phyloP scores from a whole-genome alignment of 2,888 invertebrate genomes.

The Agrotis segetum region DNA sequence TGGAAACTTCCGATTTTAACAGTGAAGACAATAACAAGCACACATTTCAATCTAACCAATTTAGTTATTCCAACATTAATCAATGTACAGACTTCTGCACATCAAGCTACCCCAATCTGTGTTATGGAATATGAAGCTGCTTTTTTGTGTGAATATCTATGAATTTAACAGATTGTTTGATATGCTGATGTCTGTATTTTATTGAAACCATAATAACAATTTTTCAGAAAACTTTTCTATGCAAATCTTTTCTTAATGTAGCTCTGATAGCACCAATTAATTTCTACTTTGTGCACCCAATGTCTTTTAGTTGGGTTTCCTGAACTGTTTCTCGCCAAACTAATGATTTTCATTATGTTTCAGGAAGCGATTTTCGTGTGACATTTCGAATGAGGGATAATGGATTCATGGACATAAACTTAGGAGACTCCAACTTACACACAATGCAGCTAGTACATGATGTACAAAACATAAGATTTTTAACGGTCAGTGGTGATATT shows the following conservation, averaged over 20 bases:
- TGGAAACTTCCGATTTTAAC: not conserved
- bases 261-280: too few species aligned
- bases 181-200: too few species aligned
- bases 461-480: conserved; percentile 73
- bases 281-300: not conserved
- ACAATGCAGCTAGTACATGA: conserved; percentile 70
- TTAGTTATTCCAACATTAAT: too few species aligned
- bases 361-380: conserved; percentile 70
- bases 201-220: too few species aligned
- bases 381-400: conserved; percentile 60
- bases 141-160: too few species aligned
- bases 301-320: not conserved
- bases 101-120: too few species aligned
- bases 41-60: not conserved
- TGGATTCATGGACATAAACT: conserved; percentile 60
- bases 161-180: too few species aligned
- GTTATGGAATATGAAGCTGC: too few species aligned
- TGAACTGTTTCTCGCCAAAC: not conserved
- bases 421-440: conserved; percentile 66
- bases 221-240: too few species aligned
- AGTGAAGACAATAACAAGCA: not conserved
- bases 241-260: too few species aligned
- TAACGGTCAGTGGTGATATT: conserved; percentile 77
- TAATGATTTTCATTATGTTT: conserved; percentile 1
- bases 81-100: too few species aligned